These are phyloP conservation scores for Hemaris fuciformis DNA, from an alignment of 2,888 invertebrate species.

Conservation along the genomic window DNA sequence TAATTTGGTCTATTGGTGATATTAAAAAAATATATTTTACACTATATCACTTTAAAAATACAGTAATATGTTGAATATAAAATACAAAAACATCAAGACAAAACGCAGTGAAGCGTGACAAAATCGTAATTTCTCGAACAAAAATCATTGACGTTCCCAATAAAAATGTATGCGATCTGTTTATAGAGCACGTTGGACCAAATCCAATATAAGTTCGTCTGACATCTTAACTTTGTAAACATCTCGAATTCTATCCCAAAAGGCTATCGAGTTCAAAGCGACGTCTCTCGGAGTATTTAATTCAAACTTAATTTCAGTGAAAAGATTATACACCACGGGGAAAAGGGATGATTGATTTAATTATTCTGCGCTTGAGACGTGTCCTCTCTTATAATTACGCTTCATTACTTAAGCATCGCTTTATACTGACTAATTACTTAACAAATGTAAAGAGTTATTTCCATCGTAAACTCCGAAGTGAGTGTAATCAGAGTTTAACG, in stretches of 20 bases:
- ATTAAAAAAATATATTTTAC: too few relatives aligned
- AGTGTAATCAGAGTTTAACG: constrained; percentile 73
- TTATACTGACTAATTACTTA: constrained; percentile 79
- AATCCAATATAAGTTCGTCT: constrained; percentile 51
- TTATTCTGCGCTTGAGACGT: constrained; percentile 76
- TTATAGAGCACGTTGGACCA: constrained; percentile 29
- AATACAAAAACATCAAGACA: neutral
- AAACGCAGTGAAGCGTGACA: neutral
- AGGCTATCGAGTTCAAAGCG: constrained; percentile 62
- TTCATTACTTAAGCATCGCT: constrained; percentile 80
- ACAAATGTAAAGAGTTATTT: constrained; percentile 80
- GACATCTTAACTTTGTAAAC: constrained; percentile 45
- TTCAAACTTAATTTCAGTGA: constrained; percentile 70
- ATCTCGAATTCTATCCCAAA: constrained; percentile 54
- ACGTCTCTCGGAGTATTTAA: constrained; percentile 64
- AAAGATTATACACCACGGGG: constrained; percentile 76
- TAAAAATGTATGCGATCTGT: constrained; percentile 18
- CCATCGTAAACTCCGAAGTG: constrained; percentile 68
- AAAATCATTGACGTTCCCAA: constrained; percentile 8
- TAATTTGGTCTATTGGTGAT: too few relatives aligned
- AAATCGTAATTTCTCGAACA: neutral
- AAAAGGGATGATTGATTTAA: constrained; percentile 77
- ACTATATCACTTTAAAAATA: too few relatives aligned
- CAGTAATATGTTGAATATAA: neutral
- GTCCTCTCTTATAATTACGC: constrained; percentile 80